Percentiles rank a stretch among this genome's conserved stretches.
These are phyloP conservation scores for Leucophenga maculata DNA, from an alignment of 2,888 invertebrate species.

Conservation along the genomic window DNA sequence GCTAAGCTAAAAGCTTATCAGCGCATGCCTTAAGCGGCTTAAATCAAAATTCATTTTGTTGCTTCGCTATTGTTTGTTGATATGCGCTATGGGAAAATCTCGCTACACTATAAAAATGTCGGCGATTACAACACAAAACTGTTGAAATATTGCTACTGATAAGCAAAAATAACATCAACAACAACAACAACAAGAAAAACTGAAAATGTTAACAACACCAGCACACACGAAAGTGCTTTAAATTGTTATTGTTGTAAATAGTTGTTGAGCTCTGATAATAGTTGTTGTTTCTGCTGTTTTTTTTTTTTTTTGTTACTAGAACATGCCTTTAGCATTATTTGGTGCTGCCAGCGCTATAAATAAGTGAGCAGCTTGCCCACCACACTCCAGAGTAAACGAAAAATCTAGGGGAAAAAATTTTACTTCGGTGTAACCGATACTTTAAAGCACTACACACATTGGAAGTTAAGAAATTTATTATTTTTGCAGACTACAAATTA, in stretches of 20 bases:
- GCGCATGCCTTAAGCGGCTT: slow-evolving; percentile 20
- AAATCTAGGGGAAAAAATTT: background rate
- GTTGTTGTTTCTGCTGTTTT: background rate
- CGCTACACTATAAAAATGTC: background rate
- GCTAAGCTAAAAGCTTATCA: slow-evolving; percentile 14
- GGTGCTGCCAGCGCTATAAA: background rate
- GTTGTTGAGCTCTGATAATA: background rate
- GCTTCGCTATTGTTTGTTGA: background rate
- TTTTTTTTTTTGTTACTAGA: background rate
- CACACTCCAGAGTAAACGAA: too few species aligned
- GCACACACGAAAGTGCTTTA: background rate
- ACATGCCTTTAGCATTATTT: too few species aligned
- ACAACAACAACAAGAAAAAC: background rate
- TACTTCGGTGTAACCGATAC: too few species aligned
- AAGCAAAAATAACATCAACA: slow-evolving; percentile 3
- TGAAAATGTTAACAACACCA: background rate
- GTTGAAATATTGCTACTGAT: slow-evolving; percentile 5
- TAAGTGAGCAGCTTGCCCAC: background rate
- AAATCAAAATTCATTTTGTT: slow-evolving; percentile 14
- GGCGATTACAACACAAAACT: slow-evolving; percentile 12
- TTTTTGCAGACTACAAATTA: too few species aligned
- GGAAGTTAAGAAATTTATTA: too few species aligned
- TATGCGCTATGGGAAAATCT: slow-evolving; percentile 2
- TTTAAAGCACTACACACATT: too few species aligned
- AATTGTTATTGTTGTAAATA: background rate